Evolutionary conservation across 2,797 vertebrate genomes (phyloP).

Genomic region (Artibeus lituratus): DNA sequence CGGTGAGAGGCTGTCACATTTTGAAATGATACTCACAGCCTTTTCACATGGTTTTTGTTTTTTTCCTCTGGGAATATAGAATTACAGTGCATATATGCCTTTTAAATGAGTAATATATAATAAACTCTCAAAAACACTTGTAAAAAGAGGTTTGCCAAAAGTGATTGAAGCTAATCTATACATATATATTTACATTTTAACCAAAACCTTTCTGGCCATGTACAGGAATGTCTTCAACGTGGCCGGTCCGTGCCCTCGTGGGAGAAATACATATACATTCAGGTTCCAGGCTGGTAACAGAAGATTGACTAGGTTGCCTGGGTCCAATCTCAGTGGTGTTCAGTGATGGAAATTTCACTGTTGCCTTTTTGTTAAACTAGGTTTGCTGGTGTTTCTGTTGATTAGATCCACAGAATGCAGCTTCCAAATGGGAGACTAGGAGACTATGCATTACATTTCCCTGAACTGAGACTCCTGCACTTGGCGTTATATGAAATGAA

Average conservation of each 20-base stretch:
- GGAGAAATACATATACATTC: not conserved
- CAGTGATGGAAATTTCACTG: not conserved
- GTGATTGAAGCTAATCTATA: not conserved
- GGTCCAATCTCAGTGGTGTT: not conserved
- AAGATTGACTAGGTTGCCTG: not conserved
- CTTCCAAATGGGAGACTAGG: not conserved
- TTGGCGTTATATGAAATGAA: not conserved
- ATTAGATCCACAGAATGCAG: not conserved
- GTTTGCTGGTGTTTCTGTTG: not conserved
- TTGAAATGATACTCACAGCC: not conserved
- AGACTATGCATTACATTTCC: not conserved
- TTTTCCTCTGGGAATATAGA: not conserved
- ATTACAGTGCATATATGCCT: not conserved
- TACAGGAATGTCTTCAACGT: not conserved
- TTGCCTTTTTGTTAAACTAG: not conserved
- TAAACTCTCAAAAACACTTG: not conserved
- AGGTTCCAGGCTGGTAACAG: not conserved
- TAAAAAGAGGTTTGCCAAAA: constrained; percentile 28
- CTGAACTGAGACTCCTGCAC: not conserved
- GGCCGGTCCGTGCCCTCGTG: not conserved
- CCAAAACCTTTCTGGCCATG: not conserved
- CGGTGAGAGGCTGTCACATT: not conserved
- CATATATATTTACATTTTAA: constrained; percentile 14
- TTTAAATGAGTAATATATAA: not conserved
- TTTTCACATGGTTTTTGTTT: not conserved